Evolutionary conservation across 2,888 invertebrate genomes (phyloP), one percentile per base, ranked within the genome.

Genomic region (Thecocarcelia acutangulata): DNA sequence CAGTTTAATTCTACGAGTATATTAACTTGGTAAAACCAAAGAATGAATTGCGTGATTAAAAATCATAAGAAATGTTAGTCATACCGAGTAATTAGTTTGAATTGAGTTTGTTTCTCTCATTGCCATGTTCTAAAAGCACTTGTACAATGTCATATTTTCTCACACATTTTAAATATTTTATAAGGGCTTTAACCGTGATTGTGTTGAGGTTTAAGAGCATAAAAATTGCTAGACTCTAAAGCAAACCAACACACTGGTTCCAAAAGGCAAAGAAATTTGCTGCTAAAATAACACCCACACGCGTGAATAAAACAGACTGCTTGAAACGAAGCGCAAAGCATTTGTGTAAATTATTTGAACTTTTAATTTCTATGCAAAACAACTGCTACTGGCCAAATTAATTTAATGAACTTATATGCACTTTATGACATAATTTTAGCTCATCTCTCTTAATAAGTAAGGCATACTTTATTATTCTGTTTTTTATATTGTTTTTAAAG

Each of bases 31-130:
- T 13, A 40, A 42, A 54, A 44, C 9, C 54, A 44, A 63, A 54
- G 13, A 19, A 33, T 44, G 33, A 33, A 63, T 73, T 73, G 63
- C 73, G 54, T 73, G 73, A 54, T 44, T 33, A 12, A 12, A 54
- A 73, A 54, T 63, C 44, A 54, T 73, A 63, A 73, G 19, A 37
- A 73, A 52, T 24, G 13, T 44, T 56, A 44, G 33, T 37, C 52
- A 44, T 44, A 63, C 28, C 9, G 28, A 50, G 28, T 40, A 68
- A 68, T 69, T 69, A 56, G n/a, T 64, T 21, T 59, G n/a, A 59
- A 21, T 17, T 9, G 40, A 40, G 33, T 42, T 68, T 44, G n/a
- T 46, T 33, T 33, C 46, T 33, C n/a, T 46, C 46, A 33, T 12
- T 37, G 37, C 40, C 52, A 52, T 15, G 9, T 46, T 21, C 19